Evolutionary conservation across 2,797 vertebrate species (phyloP).

Genomic region (Channallabes apus): DNA sequence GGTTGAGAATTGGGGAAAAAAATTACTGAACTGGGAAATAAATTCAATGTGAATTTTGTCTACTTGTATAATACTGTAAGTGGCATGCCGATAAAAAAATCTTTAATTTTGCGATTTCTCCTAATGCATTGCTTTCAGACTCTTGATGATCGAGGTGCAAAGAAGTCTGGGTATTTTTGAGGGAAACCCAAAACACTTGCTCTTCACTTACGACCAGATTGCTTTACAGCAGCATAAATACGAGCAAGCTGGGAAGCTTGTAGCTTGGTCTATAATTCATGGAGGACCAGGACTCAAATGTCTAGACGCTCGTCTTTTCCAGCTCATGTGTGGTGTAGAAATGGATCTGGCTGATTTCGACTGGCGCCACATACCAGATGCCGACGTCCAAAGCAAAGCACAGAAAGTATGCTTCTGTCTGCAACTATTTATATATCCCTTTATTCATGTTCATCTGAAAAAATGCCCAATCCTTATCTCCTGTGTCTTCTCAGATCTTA

Average conservation of each 20-base stretch:
- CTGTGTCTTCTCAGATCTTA: slow-evolving; percentile 43
- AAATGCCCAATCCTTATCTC: neutral
- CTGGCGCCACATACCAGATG: slow-evolving; percentile 64
- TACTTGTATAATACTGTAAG: neutral
- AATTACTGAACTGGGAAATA: neutral
- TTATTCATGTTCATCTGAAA: neutral
- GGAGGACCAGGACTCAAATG: slow-evolving; percentile 67
- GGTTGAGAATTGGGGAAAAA: neutral
- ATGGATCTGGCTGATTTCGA: slow-evolving; percentile 62
- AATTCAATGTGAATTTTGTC: neutral
- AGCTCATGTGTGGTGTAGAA: slow-evolving; percentile 69
- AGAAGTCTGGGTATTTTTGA: slow-evolving; percentile 64
- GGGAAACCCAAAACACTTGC: slow-evolving; percentile 63
- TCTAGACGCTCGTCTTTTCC: slow-evolving; percentile 66
- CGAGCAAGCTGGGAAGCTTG: slow-evolving; percentile 67
- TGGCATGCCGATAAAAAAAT: neutral
- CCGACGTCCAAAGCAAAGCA: slow-evolving; percentile 59
- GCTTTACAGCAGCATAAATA: slow-evolving; percentile 67
- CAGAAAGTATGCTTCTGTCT: slow-evolving; percentile 59
- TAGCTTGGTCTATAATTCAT: slow-evolving; percentile 71
- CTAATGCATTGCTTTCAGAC: slow-evolving; percentile 50
- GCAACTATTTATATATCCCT: neutral
- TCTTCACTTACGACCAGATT: slow-evolving; percentile 66
- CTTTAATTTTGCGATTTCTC: neutral
- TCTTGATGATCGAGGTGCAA: slow-evolving; percentile 65